Percentiles rank a stretch among this genome's conserved stretches.
These are phyloP conservation scores for human DNA, from an alignment of 2,113 vertebrate species.

Conservation along the genomic window DNA sequence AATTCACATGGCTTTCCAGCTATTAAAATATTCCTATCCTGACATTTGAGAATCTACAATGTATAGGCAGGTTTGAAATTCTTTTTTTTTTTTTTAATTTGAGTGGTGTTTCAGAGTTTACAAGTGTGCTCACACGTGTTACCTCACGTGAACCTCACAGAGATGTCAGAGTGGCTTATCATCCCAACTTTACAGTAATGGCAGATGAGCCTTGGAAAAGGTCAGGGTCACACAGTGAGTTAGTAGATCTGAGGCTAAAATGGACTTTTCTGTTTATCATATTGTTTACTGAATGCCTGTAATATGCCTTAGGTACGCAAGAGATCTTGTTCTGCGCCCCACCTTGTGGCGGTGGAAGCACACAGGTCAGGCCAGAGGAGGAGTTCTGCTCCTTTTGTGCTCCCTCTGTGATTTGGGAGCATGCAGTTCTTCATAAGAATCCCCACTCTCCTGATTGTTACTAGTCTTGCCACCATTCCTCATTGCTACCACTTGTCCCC, in stretches of 20 bases:
- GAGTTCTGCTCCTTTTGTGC: neutral
- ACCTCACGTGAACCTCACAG: neutral
- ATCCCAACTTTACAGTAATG: neutral
- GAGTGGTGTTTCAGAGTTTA: neutral
- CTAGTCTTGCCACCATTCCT: neutral
- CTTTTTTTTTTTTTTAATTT: neutral
- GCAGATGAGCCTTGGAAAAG: neutral
- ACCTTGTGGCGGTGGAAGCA: too few relatives aligned
- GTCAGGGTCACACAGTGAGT: neutral
- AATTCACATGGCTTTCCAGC: neutral
- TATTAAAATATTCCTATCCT: neutral
- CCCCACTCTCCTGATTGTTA: neutral
- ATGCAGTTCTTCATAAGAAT: neutral
- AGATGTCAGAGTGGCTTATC: neutral
- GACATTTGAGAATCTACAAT: neutral
- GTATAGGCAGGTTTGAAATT: neutral
- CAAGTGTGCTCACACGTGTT: neutral
- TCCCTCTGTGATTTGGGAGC: rapidly evolving
- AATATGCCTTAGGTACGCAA: neutral
- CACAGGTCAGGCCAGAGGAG: rapidly evolving
- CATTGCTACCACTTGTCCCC: neutral
- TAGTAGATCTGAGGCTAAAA: neutral
- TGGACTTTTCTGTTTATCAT: neutral
- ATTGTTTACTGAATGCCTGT: neutral
- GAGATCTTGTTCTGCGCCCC: too few relatives aligned